Evolutionary conservation across 2,888 invertebrate species (phyloP).

Genomic region (Eurytoma adleriae): DNA sequence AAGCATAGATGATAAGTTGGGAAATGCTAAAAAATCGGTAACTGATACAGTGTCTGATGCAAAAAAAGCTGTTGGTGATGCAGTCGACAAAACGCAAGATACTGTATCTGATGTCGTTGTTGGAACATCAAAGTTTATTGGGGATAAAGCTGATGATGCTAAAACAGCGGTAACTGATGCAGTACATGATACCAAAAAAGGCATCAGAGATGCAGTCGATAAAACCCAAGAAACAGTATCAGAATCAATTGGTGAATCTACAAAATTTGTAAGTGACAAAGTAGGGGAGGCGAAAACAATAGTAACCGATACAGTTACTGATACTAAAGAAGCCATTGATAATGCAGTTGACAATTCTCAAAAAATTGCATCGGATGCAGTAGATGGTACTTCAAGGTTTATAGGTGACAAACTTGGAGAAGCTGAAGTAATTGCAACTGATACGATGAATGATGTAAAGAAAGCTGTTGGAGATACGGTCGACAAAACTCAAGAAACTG

Average conservation of each 20-base stretch:
- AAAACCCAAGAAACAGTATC: slow-evolving; percentile 21
- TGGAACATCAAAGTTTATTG: background rate
- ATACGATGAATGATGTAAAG: background rate
- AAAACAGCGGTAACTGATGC: background rate
- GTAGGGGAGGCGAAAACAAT: background rate
- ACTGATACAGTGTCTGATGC: too few species aligned
- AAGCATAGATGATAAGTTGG: too few species aligned
- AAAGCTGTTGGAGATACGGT: background rate
- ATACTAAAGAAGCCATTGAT: background rate
- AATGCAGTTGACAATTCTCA: background rate
- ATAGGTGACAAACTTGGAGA: background rate
- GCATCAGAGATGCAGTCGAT: background rate
- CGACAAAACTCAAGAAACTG: background rate
- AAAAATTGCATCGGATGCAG: slow-evolving; percentile 8
- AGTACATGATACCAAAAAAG: background rate
- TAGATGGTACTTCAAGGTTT: background rate
- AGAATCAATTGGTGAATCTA: slow-evolving; percentile 3
- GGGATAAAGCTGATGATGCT: background rate
- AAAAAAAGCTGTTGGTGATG: background rate
- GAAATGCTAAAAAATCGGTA: too few species aligned
- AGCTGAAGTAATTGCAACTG: background rate
- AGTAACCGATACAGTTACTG: background rate
- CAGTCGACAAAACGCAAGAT: background rate
- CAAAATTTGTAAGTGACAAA: background rate
- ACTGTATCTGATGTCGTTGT: background rate